phyloP scores from a whole-genome alignment of 1,140 invertebrate genomes.

The Mya arenaria region DNA sequence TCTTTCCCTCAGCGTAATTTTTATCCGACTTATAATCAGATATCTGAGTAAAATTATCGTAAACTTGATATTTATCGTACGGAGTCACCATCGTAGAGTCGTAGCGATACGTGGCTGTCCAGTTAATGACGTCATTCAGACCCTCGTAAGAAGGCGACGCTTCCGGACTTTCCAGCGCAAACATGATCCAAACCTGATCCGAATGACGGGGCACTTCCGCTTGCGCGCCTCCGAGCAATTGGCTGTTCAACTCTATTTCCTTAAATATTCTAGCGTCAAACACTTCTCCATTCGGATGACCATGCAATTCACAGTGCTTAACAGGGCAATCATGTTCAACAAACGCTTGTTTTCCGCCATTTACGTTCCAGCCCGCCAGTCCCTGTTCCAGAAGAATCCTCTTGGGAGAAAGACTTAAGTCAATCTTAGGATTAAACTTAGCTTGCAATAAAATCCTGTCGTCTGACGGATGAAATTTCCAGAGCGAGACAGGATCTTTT shows the following conservation, averaged over 20 bases:
- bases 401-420: conserved; percentile 2
- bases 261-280: conserved; percentile 46
- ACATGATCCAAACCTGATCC: conserved; percentile 62
- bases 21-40: not conserved
- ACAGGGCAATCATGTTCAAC: conserved; percentile 34
- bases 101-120: conserved; percentile 92
- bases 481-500: not conserved
- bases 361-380: conserved; percentile 10
- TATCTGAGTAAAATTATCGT: conserved; percentile 18
- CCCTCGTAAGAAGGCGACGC: not conserved
- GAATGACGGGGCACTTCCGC: not conserved
- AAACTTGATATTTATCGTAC: conserved; percentile 88
- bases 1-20: conserved; percentile 77
- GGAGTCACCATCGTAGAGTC: conserved; percentile 98
- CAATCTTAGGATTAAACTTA: conserved; percentile 18
- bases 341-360: conserved; percentile 10
- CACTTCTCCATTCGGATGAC: not conserved
- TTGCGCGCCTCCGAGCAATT: not conserved
- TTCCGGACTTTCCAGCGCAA: conserved; percentile 51
- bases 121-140: conserved; percentile 86
- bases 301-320: conserved; percentile 22
- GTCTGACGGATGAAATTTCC: not conserved
- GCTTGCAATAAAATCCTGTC: conserved; percentile 33
- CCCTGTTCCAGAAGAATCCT: conserved; percentile 31
- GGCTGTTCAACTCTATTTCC: conserved; percentile 30